A percentile compares a stretch with the other conserved stretches of the same genome.
phyloP scores from a whole-genome alignment of 2,888 invertebrate species.

The Drosophila borborema region DNA sequence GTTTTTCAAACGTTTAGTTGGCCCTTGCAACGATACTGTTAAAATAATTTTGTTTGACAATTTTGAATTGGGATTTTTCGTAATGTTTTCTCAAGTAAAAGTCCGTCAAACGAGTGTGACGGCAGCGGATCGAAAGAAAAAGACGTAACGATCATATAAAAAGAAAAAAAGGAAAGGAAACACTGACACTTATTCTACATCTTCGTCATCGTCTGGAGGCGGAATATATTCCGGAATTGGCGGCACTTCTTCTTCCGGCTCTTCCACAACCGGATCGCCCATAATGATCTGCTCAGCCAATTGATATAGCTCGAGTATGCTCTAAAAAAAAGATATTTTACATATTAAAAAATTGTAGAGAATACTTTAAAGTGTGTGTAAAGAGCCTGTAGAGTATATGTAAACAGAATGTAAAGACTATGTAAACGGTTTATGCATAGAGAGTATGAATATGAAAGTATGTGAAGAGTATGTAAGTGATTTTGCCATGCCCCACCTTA shows the following conservation, averaged over 20 bases:
- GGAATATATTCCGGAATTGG: not conserved
- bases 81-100: not conserved
- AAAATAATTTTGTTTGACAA: constrained; percentile 8
- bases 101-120: constrained; percentile 5
- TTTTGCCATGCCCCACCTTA: constrained; percentile 83
- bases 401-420: not conserved
- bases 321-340: constrained; percentile 81
- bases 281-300: constrained; percentile 88
- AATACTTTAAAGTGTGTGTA: not conserved
- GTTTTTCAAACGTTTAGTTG: constrained; percentile 14
- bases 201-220: constrained; percentile 19
- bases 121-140: constrained; percentile 11
- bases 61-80: not conserved
- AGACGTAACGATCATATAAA: constrained; percentile 13
- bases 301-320: constrained; percentile 87
- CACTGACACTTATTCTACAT: not conserved
- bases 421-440: not conserved
- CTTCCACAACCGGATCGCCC: constrained; percentile 79
- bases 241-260: constrained; percentile 31
- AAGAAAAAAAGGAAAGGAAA: not conserved
- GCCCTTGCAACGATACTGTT: constrained; percentile 2
- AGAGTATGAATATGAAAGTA: not conserved
- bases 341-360: not conserved
- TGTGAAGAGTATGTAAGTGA: not conserved
- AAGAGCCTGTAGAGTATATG: not conserved